Evolutionary conservation across 2,888 invertebrate species (phyloP).

Genomic region (Elmis aenea): DNA sequence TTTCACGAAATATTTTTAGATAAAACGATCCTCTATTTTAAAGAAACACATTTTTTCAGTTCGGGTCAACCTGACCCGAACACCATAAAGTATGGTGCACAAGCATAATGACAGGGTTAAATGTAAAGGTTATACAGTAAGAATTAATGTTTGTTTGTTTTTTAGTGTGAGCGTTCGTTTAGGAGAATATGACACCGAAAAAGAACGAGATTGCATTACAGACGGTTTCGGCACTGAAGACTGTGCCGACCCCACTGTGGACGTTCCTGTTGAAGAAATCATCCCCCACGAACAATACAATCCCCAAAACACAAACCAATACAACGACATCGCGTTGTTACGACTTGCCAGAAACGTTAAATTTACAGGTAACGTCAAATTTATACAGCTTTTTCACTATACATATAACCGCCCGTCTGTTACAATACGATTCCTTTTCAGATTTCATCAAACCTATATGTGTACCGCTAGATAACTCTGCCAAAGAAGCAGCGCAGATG

Average conservation of each 20-base stretch:
- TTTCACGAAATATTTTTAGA: no score
- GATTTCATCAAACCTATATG: conserved; percentile 59
- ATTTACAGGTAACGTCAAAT: conserved; percentile 48
- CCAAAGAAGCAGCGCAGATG: no score
- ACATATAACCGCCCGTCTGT: conserved; percentile 1
- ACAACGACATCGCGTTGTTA: conserved; percentile 68
- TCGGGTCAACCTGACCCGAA: no score
- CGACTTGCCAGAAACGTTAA: conserved; percentile 53
- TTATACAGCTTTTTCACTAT: neutral
- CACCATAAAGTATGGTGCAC: no score
- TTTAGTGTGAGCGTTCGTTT: conserved; percentile 55
- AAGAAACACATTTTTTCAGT: no score
- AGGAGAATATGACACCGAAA: conserved; percentile 60
- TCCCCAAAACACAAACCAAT: conserved; percentile 54
- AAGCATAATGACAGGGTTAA: no score
- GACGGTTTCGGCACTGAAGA: conserved; percentile 35
- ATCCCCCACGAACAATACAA: conserved; percentile 63
- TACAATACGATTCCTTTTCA: no score
- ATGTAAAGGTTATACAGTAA: no score
- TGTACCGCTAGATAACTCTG: conserved; percentile 44
- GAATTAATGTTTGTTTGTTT: conserved; percentile 12
- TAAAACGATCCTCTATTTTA: no score
- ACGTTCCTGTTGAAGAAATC: conserved; percentile 57
- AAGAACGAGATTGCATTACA: conserved; percentile 55
- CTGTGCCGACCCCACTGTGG: conserved; percentile 57